Base-by-base conservation (phyloP, 1,140 invertebrate species). In the Tribolium madens region DNA sequence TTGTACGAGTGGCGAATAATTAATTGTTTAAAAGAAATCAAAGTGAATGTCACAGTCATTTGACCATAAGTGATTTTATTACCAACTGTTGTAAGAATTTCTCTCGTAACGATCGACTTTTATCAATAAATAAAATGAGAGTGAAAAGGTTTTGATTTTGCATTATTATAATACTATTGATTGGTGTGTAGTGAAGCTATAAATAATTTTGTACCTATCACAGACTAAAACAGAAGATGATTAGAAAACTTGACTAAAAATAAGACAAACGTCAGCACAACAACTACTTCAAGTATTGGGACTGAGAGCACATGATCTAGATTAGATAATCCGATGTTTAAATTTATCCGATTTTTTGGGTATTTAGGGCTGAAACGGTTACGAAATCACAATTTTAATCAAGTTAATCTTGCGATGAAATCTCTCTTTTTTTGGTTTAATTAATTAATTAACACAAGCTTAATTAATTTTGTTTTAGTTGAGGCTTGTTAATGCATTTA, bases 61-160 rank as follows among this genome's bases (percentile, higher is more conserved):
- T 42, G 36, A 10, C 7, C 9, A 42, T 42, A n/a, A n/a, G 36
- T 42, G 7, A 50, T 50, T 50, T 50, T 50, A 50, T 50, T 7
- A 50, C 48, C 48, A 50, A 7, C 48, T 50, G 48, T 50, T 50
- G 14, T 3, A 15, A 7, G 6, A 17, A 13, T 50, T 50, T 50
- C 48, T 50, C 48, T 50, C 13, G 48, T 50, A 12, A 50, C 13
- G 13, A 42, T 4, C 36, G 36, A 42, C 13, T 14, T 50, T 50
- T 50, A 2, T 13, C 15, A 15, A 14, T 14, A 50, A 15, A 15
- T 14, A 3, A 3, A 7, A 50, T 50, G 13, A 50, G 13, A 50
- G 48, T 50, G 48, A 50, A 50, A 50, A 50, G 12, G 48, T 50
- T 50, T 5, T 50, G 6, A 50, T 15, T 50, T 50, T 50, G 13